Evolutionary conservation across 37 sponge, comb jelly and placozoan species (phyloP).

Genomic region (Cladorhizidae sp.): DNA sequence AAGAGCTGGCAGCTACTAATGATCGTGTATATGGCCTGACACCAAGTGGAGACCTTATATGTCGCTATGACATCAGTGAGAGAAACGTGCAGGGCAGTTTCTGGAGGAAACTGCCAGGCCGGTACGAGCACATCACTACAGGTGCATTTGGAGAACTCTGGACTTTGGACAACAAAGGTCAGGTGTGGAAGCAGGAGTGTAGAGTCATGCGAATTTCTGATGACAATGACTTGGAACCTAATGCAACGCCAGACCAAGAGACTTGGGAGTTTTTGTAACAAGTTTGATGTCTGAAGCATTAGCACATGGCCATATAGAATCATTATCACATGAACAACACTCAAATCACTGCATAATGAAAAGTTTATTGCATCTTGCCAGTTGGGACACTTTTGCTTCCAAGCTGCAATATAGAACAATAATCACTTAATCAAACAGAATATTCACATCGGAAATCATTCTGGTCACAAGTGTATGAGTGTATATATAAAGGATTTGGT

Average conservation of each 20-base stretch:
- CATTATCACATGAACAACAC: not conserved
- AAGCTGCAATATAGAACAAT: not conserved
- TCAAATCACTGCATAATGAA: not conserved
- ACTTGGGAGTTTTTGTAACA: constrained; percentile 40
- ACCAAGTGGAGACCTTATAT: constrained; percentile 62
- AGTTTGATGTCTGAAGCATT: not conserved
- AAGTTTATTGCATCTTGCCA: not conserved
- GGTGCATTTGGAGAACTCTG: constrained; percentile 71
- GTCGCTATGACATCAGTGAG: constrained; percentile 75
- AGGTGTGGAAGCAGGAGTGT: constrained; percentile 49
- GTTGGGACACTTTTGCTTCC: constrained; percentile 7
- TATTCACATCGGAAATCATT: no score
- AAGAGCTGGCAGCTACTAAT: constrained; percentile 52
- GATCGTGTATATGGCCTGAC: constrained; percentile 68
- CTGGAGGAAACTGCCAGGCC: constrained; percentile 84
- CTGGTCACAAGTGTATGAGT: no score
- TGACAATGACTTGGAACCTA: not conserved
- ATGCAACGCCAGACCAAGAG: not conserved
- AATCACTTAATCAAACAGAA: no score
- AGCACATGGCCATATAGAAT: not conserved
- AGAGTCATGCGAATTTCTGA: constrained; percentile 33
- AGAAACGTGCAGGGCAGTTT: constrained; percentile 72
- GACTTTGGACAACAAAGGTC: constrained; percentile 61
- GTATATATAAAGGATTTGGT: no score
- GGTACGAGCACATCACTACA: constrained; percentile 58